Conservation (phyloP, 1,140 invertebrate genomes). For the Macrobrachium nipponense region DNA sequence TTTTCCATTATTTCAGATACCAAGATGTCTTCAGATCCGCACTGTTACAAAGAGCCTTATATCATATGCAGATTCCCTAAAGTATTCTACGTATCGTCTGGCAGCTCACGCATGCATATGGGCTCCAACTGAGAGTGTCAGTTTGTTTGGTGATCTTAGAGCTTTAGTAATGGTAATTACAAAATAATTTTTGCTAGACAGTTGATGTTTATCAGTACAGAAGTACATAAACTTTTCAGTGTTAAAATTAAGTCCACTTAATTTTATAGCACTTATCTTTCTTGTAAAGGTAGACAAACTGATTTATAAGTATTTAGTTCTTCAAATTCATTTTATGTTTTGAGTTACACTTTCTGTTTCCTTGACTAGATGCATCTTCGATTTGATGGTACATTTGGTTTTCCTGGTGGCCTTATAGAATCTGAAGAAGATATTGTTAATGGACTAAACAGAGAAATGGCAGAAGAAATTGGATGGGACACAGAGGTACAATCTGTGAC, state of each 20-base stretch:
- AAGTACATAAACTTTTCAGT: no score
- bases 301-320: not conserved
- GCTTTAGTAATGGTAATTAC: slow-evolving; percentile 37
- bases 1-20: slow-evolving; percentile 20
- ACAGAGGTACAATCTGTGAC: slow-evolving; percentile 66
- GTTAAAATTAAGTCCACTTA: no score
- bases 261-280: no score
- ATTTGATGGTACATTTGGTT: slow-evolving; percentile 75
- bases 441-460: slow-evolving; percentile 72
- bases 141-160: slow-evolving; percentile 23
- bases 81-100: not conserved
- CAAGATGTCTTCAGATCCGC: slow-evolving; percentile 38
- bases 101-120: slow-evolving; percentile 37
- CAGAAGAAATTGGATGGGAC: slow-evolving; percentile 73
- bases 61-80: slow-evolving; percentile 24
- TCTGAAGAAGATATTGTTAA: slow-evolving; percentile 68
- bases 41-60: slow-evolving; percentile 36
- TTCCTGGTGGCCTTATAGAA: slow-evolving; percentile 74
- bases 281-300: not conserved
- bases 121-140: slow-evolving; percentile 21
- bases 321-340: not conserved
- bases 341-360: not conserved
- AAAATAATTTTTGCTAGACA: not conserved
- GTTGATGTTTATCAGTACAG: not conserved
- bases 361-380: slow-evolving; percentile 73